Base-by-base conservation (phyloP, 2,888 invertebrate genomes). In the Serrognathus titanus region DNA sequence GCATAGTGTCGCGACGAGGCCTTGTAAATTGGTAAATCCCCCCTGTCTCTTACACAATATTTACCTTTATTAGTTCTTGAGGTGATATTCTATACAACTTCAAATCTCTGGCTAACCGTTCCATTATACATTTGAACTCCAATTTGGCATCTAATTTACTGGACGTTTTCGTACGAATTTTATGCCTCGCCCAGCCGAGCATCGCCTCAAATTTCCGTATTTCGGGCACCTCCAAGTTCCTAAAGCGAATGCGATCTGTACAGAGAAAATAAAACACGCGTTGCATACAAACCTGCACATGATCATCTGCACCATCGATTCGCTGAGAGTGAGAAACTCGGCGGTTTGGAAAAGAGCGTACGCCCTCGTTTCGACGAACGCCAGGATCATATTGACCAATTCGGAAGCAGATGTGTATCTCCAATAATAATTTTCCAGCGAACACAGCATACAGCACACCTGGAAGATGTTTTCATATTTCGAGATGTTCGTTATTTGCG, bases 401-500 rank as follows among this genome's bases (percentile, higher is more conserved):
- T 95, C 94, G 24, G 93, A 92, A 47, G 94, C 95, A 55, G 94
- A 94, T 37, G 93, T 94, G 77, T 95, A 95, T 62, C 95, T 85
- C 95, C 95, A 95, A 77, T 93, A 94, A 78, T 95, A 95, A 76
- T 94, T 95, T 77, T 95, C 95, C 74, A 95, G 79, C 43, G 92
- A 90, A 76, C 91, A 91, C 55, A 95, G 82, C 95, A 95, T 95
- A 64, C 88, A 87, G 78, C 94, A 94, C n/a, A 88, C 87, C 88
- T 89, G 75, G 38, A 75, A 74, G 53, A 53, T 52, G 64, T 3
- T 31, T 43, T 43, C 16, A 13, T 43, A 43, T 43, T 43, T 11
- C 7, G 40, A 12, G 12, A 40, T 9, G 11, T 11, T 40, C n/a
- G n/a, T n/a, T n/a, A n/a, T n/a, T n/a, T 12, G 12, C 8, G 6